These are phyloP conservation scores for Cephalopholis sonnerati DNA, from an alignment of 2,113 vertebrate species.

Conservation along the genomic window DNA sequence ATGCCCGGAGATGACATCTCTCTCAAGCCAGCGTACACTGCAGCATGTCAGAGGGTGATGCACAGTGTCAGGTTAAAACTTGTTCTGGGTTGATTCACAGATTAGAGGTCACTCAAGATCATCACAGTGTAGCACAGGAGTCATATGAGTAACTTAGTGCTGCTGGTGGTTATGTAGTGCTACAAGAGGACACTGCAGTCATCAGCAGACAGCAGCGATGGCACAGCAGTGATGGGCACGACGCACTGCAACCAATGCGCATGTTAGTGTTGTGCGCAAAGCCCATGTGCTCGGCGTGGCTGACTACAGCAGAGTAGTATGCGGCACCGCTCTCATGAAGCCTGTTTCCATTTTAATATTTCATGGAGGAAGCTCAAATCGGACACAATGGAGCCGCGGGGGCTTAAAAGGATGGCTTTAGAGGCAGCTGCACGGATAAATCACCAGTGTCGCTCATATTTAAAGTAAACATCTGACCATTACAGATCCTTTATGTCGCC, in stretches of 20 bases:
- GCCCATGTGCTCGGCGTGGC: slow-evolving; percentile 80
- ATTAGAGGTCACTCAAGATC: slow-evolving; percentile 47
- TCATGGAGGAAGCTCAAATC: slow-evolving; percentile 57
- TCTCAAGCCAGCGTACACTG: slow-evolving; percentile 71
- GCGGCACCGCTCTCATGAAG: slow-evolving; percentile 65
- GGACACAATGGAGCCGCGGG: slow-evolving; percentile 55
- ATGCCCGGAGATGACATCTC: slow-evolving; percentile 89
- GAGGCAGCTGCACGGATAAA: background rate
- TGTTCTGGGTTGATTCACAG: background rate
- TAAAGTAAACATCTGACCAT: background rate
- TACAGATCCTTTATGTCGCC: background rate
- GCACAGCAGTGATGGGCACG: slow-evolving; percentile 69
- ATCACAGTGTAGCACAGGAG: background rate
- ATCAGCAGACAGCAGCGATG: slow-evolving; percentile 46
- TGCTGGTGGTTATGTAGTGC: slow-evolving; percentile 21
- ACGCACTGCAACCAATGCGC: slow-evolving; percentile 81
- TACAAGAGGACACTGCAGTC: slow-evolving; percentile 75
- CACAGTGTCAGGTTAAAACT: slow-evolving; percentile 19
- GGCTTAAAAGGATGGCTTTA: background rate
- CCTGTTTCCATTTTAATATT: slow-evolving; percentile 77
- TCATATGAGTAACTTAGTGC: slow-evolving; percentile 12
- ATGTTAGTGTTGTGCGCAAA: slow-evolving; percentile 79
- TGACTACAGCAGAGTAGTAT: slow-evolving; percentile 70
- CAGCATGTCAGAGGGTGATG: slow-evolving; percentile 29
- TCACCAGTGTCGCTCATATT: background rate